Evolutionary conservation across 1,140 invertebrate species (phyloP).

Genomic region (Gonioctena quinquepunctata): DNA sequence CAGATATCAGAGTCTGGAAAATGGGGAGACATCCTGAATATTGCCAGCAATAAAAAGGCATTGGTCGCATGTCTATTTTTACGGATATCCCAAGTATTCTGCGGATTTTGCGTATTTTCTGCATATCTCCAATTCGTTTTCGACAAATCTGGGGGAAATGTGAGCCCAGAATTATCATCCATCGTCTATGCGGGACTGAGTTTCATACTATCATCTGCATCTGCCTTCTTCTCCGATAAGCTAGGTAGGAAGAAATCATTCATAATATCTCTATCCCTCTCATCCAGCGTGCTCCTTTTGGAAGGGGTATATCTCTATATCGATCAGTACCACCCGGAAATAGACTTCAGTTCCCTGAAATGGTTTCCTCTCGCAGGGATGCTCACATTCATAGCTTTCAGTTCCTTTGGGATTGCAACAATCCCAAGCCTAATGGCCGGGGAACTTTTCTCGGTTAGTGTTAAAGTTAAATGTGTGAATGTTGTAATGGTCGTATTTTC

Average conservation of each 20-base stretch:
- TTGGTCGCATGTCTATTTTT: slow-evolving; percentile 30
- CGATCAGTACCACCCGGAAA: slow-evolving; percentile 1
- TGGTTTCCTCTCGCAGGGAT: slow-evolving; percentile 43
- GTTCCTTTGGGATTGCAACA: slow-evolving; percentile 35
- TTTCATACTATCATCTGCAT: slow-evolving; percentile 72
- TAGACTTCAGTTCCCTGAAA: slow-evolving; percentile 28
- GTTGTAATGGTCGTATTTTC: not conserved
- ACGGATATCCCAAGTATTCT: slow-evolving; percentile 20
- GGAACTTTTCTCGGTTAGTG: slow-evolving; percentile 47
- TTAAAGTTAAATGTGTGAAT: slow-evolving; percentile 43
- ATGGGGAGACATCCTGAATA: slow-evolving; percentile 39
- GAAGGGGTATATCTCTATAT: slow-evolving; percentile 58
- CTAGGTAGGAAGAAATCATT: slow-evolving; percentile 33
- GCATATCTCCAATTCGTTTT: slow-evolving; percentile 42
- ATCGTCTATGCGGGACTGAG: slow-evolving; percentile 58
- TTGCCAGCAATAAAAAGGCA: slow-evolving; percentile 32
- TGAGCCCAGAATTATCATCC: slow-evolving; percentile 21
- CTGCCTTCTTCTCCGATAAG: slow-evolving; percentile 55
- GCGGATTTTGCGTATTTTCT: slow-evolving; percentile 22
- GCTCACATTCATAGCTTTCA: slow-evolving; percentile 33
- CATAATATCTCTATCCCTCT: slow-evolving; percentile 28
- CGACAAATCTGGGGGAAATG: slow-evolving; percentile 44
- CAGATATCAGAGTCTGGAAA: slow-evolving; percentile 43
- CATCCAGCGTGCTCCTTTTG: slow-evolving; percentile 41
- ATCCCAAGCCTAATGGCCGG: slow-evolving; percentile 42